phyloP scores from a whole-genome alignment of 2,888 invertebrate species.

The Hypomecis punctinalis region DNA sequence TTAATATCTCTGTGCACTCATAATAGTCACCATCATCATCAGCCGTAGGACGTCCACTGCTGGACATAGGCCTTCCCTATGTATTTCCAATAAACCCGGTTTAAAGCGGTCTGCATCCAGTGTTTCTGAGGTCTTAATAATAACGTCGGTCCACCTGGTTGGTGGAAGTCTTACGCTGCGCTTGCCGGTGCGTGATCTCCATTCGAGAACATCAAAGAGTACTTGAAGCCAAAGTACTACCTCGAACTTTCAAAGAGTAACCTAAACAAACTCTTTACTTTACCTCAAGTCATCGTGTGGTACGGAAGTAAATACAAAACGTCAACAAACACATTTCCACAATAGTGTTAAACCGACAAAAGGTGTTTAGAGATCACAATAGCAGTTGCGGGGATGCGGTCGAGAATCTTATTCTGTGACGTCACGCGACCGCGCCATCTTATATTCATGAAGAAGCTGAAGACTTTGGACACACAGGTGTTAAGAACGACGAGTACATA shows the following conservation, averaged over 20 bases:
- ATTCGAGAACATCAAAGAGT: too few relatives aligned
- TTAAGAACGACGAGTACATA: constrained; percentile 25
- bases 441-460: constrained; percentile 70
- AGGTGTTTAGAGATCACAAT: constrained; percentile 55
- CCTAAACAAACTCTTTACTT: not conserved
- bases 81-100: too few relatives aligned
- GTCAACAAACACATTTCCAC: constrained; percentile 14
- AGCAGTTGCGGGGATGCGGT: constrained; percentile 56
- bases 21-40: too few relatives aligned
- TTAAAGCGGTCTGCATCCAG: too few relatives aligned
- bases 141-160: too few relatives aligned
- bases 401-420: constrained; percentile 66
- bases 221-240: not conserved
- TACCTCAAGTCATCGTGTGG: not conserved
- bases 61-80: too few relatives aligned
- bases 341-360: constrained; percentile 38
- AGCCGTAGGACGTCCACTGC: too few relatives aligned
- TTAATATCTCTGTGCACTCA: too few relatives aligned
- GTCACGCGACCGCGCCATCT: constrained; percentile 68
- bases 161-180: too few relatives aligned
- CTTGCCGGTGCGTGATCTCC: too few relatives aligned
- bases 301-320: constrained; percentile 13
- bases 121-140: too few relatives aligned
- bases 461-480: constrained; percentile 46
- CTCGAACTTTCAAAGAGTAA: too few relatives aligned